These are phyloP conservation scores for Anas platyrhynchos DNA, from an alignment of 2,113 vertebrate genomes.

Conservation along the genomic window DNA sequence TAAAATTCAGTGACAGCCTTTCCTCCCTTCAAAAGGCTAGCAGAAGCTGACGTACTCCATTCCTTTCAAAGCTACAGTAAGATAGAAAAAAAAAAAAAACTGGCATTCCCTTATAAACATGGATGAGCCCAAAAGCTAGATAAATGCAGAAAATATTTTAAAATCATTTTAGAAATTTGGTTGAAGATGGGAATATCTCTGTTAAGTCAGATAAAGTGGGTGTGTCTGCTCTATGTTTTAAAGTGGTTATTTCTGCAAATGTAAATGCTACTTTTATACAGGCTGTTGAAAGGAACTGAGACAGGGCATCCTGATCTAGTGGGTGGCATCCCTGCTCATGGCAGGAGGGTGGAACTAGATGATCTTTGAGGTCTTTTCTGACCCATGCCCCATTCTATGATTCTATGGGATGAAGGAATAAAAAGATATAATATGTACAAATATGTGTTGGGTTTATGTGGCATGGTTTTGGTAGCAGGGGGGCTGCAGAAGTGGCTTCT, in stretches of 20 bases:
- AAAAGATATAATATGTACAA: background rate
- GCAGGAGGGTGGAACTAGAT: too few species aligned
- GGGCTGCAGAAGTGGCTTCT: too few species aligned
- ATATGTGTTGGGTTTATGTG: background rate
- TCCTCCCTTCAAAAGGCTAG: background rate
- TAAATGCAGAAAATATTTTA: background rate
- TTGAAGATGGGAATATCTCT: background rate
- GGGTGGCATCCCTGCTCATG: too few species aligned
- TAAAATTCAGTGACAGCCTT: background rate
- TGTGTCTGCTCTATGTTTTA: background rate
- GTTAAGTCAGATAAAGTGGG: background rate
- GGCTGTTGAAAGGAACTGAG: background rate
- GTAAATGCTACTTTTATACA: background rate
- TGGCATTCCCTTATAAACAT: background rate
- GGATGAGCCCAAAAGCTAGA: background rate
- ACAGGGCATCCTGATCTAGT: too few species aligned
- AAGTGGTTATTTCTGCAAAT: background rate
- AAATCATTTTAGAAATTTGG: background rate
- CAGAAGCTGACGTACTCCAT: background rate
- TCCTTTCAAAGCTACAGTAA: background rate
- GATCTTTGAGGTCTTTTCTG: too few species aligned
- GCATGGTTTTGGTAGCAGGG: too few species aligned
- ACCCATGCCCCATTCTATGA: too few species aligned
- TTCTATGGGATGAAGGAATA: background rate
- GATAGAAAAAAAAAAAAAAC: background rate